Conservation (phyloP, 2,888 invertebrate species). For the Cosmopolites sordidus region DNA sequence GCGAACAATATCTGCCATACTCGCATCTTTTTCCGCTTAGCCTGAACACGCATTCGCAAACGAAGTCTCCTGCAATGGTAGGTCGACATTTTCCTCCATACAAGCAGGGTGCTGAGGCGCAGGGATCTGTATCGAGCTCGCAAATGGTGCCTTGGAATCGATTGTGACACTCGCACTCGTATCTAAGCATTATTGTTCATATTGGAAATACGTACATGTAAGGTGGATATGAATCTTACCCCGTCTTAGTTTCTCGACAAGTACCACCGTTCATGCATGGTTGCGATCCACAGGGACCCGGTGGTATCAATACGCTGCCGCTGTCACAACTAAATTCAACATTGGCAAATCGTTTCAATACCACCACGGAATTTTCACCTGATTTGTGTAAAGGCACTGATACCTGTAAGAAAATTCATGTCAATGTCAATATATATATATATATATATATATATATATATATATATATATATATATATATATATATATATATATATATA, state of each 20-base stretch:
- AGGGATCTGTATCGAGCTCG: constrained; percentile 83
- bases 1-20: constrained; percentile 59
- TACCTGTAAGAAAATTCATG: constrained; percentile 33
- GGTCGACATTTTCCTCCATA: constrained; percentile 72
- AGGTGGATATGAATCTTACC: constrained; percentile 9
- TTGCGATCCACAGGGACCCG: constrained; percentile 69
- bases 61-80: constrained; percentile 58
- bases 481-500: too few species aligned
- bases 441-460: too few species aligned
- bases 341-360: constrained; percentile 63
- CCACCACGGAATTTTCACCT: constrained; percentile 60
- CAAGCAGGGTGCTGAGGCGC: constrained; percentile 81
- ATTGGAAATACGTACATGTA: neutral
- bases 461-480: too few species aligned
- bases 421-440: too few species aligned
- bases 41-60: constrained; percentile 70
- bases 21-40: constrained; percentile 64
- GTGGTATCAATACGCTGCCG: constrained; percentile 53
- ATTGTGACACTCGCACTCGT: constrained; percentile 73
- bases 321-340: constrained; percentile 68
- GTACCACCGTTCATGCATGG: constrained; percentile 75
- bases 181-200: constrained; percentile 45
- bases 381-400: constrained; percentile 71
- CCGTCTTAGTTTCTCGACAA: constrained; percentile 51
- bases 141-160: constrained; percentile 62